Base-by-base conservation (phyloP, 1,140 invertebrate species). In the Sinella curviseta region DNA sequence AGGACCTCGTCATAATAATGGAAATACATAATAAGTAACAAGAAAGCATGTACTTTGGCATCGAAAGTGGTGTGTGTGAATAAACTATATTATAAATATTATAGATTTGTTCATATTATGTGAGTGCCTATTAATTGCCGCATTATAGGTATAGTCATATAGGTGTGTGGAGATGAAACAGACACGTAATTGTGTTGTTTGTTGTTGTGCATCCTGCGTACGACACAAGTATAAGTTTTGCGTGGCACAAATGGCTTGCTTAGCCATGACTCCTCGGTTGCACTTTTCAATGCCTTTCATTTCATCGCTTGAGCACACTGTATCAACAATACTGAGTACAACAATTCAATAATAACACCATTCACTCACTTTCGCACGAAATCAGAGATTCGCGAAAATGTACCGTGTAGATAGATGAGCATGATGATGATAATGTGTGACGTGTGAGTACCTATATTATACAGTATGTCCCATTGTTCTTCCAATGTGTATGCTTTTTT, bases 221-320 rank as follows among this genome's bases (percentile, higher is more conserved):
- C n/a, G n/a, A n/a, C 39, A 60, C 24, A 60, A 17, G 57, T 26
- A 60, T 17, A 60, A 70, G 2, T 70, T 70, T 70, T 70, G 65
- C 65, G 65, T 70, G 65, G 65, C 65, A 70, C 65, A 30, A 70
- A 70, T 70, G 65, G 65, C 65, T n/a, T n/a, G n/a, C n/a, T 70
- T 70, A 70, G 65, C 65, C 65, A 70, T 70, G 65, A 70, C 65
- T 70, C 24, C 65, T 31, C 65, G 2, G 65, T 31, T 70, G 65
- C 26, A 70, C 65, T 70, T 65, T 70, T 70, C 65, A 70, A 70
- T 70, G 65, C 65, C 65, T 70, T 70, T 70, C 65, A 70, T 70
- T 33, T 70, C 65, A 70, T 70, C 65, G 65, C 65, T 70, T 70
- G 65, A 70, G 65, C 65, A 70, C 65, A 70, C 65, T 70, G 65